Base-by-base conservation (phyloP, 2,113 vertebrate genomes). In the Onychostruthus taczanowskii region DNA sequence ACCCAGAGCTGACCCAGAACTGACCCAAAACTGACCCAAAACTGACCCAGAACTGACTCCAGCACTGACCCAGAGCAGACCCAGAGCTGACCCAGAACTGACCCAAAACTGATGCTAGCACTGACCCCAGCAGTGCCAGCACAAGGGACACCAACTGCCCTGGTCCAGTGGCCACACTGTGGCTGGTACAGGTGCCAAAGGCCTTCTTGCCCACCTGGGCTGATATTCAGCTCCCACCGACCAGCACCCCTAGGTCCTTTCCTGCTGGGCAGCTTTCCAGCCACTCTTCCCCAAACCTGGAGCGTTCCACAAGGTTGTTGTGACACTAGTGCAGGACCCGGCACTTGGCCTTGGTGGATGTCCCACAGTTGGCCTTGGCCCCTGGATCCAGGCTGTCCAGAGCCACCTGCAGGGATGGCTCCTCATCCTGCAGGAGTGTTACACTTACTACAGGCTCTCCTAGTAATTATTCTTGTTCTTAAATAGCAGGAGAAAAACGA, bases 401-500 rank as follows among this genome's bases (percentile, higher is more conserved):
- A 15, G 9, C 55, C 43, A 19, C 13, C 77, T 79, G 89, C 28
- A 46, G 82, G 73, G 62, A 49, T 67, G 75, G 37, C 83, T 90
- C 74, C 69, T 89, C 2, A 3, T 8, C 7, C 44, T 43, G 31
- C 35, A 93, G 64, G 77, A 86, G 43, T 49, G 37, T 52, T 11
- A 77, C 63, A 30, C 39, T 47, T 41, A 84, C 68, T 77, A 55
- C 6, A 90, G 84, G 73, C 94, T 96, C 89, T 82, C 95, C 14
- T 7, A 91, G 81, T 76, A 95, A 97, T 97, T 96, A 92, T 94
- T 70, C 88, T 47, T 95, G 61, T 85, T 97, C 94, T 94, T 87
- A 95, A 97, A 97, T n/a, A 94, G 93, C 79, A 93, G 94, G 83
- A 96, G 88, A 95, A 97, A 97, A 96, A 69, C 78, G 64, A 9